phyloP scores from a whole-genome alignment of 2,888 invertebrate species.

The Chaetoderma sp. region DNA sequence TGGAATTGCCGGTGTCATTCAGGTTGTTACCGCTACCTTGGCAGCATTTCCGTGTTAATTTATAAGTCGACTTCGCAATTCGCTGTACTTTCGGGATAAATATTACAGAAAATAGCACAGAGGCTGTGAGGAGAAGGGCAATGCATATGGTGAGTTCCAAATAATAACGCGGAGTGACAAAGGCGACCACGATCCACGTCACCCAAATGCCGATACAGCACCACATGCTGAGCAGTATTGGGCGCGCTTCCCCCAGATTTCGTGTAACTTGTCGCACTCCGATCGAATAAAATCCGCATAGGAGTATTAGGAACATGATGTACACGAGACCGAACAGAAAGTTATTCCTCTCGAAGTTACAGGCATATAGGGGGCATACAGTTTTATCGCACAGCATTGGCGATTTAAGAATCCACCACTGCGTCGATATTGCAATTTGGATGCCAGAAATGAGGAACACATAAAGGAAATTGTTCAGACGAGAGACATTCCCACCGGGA shows the following conservation, averaged over 20 bases:
- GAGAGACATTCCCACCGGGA: slow-evolving; percentile 84
- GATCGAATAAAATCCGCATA: slow-evolving; percentile 85
- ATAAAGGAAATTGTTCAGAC: slow-evolving; percentile 82
- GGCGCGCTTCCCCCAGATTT: slow-evolving; percentile 92
- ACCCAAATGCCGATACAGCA: slow-evolving; percentile 81
- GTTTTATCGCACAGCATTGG: slow-evolving; percentile 40
- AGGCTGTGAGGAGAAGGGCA: slow-evolving; percentile 85
- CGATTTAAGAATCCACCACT: slow-evolving; percentile 64
- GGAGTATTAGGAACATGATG: slow-evolving; percentile 84
- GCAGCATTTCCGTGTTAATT: too few relatives aligned
- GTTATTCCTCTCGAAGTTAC: slow-evolving; percentile 45
- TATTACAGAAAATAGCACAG: slow-evolving; percentile 89
- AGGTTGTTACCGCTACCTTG: too few relatives aligned
- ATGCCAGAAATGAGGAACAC: slow-evolving; percentile 91
- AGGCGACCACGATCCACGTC: slow-evolving; percentile 75
- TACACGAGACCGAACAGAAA: slow-evolving; percentile 80
- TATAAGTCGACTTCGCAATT: slow-evolving; percentile 51
- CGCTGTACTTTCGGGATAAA: slow-evolving; percentile 84
- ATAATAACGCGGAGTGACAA: slow-evolving; percentile 49
- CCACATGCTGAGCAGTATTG: slow-evolving; percentile 88
- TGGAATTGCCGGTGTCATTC: too few relatives aligned
- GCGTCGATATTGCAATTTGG: slow-evolving; percentile 64
- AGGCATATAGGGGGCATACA: slow-evolving; percentile 39
- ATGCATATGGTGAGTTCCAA: slow-evolving; percentile 82
- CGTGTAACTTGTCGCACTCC: slow-evolving; percentile 87